phyloP scores from a whole-genome alignment of 2,888 invertebrate species.

The Diabrotica balteata region DNA sequence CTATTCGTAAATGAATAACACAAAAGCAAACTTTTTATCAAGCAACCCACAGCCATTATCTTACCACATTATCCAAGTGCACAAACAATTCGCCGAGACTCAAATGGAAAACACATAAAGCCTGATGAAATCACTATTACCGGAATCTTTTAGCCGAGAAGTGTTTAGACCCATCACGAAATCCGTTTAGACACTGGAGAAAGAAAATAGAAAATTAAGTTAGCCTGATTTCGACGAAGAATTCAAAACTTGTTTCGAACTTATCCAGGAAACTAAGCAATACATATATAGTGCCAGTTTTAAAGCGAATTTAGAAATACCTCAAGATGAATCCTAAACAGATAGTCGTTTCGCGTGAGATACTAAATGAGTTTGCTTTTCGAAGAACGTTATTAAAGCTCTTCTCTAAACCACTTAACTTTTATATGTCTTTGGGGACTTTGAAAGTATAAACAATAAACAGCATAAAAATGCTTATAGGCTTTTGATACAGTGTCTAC shows the following conservation, averaged over 20 bases:
- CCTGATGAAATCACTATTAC: slow-evolving; percentile 12
- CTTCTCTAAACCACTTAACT: no score
- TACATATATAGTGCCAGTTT: slow-evolving; percentile 13
- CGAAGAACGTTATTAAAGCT: not conserved
- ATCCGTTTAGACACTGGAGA: slow-evolving; percentile 1
- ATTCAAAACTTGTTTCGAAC: slow-evolving; percentile 17
- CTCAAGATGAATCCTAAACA: slow-evolving; percentile 1
- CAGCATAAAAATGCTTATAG: no score
- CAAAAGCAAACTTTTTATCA: no score
- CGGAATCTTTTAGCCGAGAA: slow-evolving; percentile 12
- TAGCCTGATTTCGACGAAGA: not conserved
- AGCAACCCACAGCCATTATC: no score
- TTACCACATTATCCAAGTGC: not conserved
- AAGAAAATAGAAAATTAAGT: slow-evolving; percentile 15
- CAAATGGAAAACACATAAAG: slow-evolving; percentile 12
- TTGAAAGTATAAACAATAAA: no score
- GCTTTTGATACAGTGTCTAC: no score
- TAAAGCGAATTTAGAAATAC: slow-evolving; percentile 8
- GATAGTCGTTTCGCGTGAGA: slow-evolving; percentile 10
- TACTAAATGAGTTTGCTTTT: not conserved
- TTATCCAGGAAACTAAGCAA: slow-evolving; percentile 12
- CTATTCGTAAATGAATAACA: no score
- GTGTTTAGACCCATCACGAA: slow-evolving; percentile 10
- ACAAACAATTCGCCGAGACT: slow-evolving; percentile 6
- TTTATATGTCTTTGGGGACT: no score